Evolutionary conservation across 2,113 vertebrate genomes (phyloP).

Genomic region (Neogale vison): DNA sequence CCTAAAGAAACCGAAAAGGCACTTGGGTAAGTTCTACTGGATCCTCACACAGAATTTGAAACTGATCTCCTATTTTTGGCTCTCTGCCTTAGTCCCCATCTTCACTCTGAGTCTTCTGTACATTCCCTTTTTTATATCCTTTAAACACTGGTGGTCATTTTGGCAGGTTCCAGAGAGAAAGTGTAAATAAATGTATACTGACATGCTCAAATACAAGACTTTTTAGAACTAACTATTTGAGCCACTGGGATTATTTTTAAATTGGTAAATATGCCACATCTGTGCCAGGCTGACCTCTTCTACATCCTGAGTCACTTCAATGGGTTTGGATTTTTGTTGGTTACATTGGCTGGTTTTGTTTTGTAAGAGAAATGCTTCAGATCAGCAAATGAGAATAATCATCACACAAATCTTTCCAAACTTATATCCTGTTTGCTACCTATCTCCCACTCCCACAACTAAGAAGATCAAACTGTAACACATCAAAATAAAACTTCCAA

Average conservation of each 20-base stretch:
- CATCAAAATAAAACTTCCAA: background rate
- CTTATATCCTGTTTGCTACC: background rate
- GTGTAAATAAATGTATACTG: background rate
- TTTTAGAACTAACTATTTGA: slow-evolving; percentile 12
- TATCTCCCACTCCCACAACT: background rate
- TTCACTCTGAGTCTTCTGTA: background rate
- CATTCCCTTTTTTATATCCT: background rate
- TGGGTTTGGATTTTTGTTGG: background rate
- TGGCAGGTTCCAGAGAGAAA: background rate
- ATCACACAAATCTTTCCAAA: background rate
- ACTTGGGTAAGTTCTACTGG: background rate
- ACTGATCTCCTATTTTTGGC: background rate
- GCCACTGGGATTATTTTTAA: background rate
- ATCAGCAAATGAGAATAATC: background rate
- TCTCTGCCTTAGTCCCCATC: background rate
- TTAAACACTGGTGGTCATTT: background rate
- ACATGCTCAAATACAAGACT: background rate
- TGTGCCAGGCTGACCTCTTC: background rate
- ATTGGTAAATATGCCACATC: background rate
- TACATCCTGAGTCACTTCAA: background rate
- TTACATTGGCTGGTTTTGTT: background rate
- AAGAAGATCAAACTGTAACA: background rate
- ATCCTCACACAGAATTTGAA: slow-evolving; percentile 7
- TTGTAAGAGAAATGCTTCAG: background rate
- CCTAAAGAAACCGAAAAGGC: background rate